Evolutionary conservation across 2,888 invertebrate genomes (phyloP), one percentile per base, ranked within the genome.

Genomic region (Plagodis dolabraria): DNA sequence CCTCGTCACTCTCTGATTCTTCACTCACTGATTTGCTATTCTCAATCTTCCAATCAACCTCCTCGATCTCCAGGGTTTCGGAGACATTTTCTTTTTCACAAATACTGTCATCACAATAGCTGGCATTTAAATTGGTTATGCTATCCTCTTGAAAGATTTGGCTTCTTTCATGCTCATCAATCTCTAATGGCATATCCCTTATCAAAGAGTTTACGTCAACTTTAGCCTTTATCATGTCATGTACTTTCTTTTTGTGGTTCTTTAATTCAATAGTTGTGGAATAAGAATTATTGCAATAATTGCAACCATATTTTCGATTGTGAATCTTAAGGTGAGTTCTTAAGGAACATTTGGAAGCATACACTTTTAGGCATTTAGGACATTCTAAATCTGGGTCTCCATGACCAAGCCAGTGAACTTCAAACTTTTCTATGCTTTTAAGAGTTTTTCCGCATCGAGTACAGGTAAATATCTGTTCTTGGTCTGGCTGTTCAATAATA

Each of bases 371-470:
- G 72, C 93, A 93, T 63, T 82, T 83, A 9, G 74, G 69, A 63
- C 93, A 93, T 75, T 93, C 92, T 6, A 88, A 58, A 0, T 93
- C 87, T 0, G 93, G 93, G 70, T 93, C 82, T 0, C 92, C 92
- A 57, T 93, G 93, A 0, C 86, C 86, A 33, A 83, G 72, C 65
- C 84, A 81, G 69, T 93, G 93, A 10, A 73, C 67, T 44, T 88
- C 83, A 58, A 85, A 89, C 64, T 92, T 92, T 53, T 82, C 75
- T 52, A 81, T 77, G 12, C 64, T 85, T 59, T 89, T 92, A 0
- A 92, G 71, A 10, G 70, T 79, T 63, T 89, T 91, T 0, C 85
- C 87, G 63, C 93, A 93, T 42, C 86, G 79, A 0, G 69, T 64
- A 68, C 92, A 93, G 63, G 77, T 75, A 64, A 78, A 89, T 33